Conservation (phyloP, 2,113 vertebrate species). For the human region DNA sequence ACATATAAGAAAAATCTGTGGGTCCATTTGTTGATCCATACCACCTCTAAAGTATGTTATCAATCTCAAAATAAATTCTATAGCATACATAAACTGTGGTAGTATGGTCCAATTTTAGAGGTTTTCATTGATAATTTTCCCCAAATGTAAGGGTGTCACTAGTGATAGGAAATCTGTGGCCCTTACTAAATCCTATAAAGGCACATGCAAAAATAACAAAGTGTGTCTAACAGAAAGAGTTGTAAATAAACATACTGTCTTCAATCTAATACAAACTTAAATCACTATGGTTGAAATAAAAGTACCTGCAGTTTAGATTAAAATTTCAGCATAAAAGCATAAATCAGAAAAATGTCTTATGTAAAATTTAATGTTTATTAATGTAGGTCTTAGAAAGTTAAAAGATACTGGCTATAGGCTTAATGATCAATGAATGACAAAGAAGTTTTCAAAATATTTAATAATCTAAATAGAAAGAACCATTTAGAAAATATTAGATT, state of each 20-base stretch:
- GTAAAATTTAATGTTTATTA: conserved; percentile 26
- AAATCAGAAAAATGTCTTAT: background rate
- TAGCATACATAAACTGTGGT: background rate
- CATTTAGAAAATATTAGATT: conserved; percentile 12
- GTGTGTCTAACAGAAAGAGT: background rate
- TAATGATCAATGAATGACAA: conserved; percentile 14
- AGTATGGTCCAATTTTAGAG: conserved; percentile 44
- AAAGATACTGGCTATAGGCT: background rate
- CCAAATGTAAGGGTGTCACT: conserved; percentile 1
- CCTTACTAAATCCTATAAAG: background rate
- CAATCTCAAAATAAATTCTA: conserved; percentile 36
- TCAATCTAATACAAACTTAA: conserved; percentile 6
- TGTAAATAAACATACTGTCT: background rate
- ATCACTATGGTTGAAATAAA: conserved; percentile 14
- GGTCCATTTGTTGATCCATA: background rate
- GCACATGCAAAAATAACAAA: background rate
- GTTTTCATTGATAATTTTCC: conserved; percentile 9
- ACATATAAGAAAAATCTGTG: background rate
- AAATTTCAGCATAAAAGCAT: conserved; percentile 37
- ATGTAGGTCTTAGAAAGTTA: background rate
- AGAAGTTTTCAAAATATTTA: conserved; percentile 53
- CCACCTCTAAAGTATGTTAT: background rate
- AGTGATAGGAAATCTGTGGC: conserved; percentile 10
- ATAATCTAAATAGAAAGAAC: conserved; percentile 42
- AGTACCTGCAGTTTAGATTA: conserved; percentile 23